Evolutionary conservation across 1,140 invertebrate genomes (phyloP).

Genomic region (Amphibalanus amphitrite): DNA sequence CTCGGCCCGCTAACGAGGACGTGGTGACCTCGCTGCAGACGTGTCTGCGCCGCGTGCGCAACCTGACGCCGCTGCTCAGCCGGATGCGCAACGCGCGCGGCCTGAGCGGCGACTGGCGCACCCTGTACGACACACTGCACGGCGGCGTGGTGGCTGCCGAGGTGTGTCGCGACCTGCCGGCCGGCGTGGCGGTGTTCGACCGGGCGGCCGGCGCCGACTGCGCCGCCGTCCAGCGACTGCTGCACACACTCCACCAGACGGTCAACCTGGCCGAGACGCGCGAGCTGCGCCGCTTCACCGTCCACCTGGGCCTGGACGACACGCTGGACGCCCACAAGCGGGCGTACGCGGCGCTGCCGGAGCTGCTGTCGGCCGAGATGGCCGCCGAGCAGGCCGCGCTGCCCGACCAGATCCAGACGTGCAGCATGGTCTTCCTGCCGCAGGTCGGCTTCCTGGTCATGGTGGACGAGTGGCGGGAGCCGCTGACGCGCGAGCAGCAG

Average conservation of each 20-base stretch:
- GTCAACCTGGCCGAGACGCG: constrained; percentile 1
- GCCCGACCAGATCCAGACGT: not conserved
- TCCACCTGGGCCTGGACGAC: not conserved
- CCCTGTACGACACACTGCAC: not conserved
- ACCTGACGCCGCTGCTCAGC: not conserved
- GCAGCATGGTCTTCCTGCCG: not conserved
- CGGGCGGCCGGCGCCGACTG: not conserved
- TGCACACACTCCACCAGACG: not conserved
- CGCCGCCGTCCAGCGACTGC: not conserved
- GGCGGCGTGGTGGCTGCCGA: not conserved
- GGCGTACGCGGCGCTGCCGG: not conserved
- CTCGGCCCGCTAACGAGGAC: not conserved
- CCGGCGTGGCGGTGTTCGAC: not conserved
- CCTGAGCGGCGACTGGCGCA: not conserved
- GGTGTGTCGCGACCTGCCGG: not conserved
- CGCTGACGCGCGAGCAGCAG: not conserved
- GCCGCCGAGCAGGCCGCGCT: not conserved
- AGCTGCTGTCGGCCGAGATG: not conserved
- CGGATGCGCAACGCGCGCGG: not conserved
- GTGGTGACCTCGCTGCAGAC: not conserved
- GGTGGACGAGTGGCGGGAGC: not conserved
- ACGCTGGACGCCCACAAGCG: not conserved
- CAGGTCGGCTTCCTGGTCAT: not conserved
- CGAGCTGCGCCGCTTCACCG: not conserved
- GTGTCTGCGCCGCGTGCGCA: not conserved